Base-by-base conservation (phyloP, 2,113 vertebrate genomes). In the Thalassarche chlororhynchos region DNA sequence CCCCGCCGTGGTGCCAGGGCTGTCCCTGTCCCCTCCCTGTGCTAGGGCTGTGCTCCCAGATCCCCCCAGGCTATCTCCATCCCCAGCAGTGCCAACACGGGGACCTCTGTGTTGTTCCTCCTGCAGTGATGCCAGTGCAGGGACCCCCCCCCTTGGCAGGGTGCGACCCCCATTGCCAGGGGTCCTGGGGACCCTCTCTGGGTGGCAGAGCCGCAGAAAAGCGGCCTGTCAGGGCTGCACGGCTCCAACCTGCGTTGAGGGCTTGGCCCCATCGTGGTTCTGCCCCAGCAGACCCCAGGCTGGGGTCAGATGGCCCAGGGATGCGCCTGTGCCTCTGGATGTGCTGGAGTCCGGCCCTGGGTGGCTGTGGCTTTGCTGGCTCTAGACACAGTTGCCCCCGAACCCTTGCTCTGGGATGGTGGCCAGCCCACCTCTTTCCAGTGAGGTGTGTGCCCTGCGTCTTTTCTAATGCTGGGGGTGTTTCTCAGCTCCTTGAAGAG, bases 61-160 rank as follows among this genome's bases (percentile, higher is more conserved):
- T 3, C 18, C 18, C 38, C 13, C 20, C 5, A 2, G 17, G 28
- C 21, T 16, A 0, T 60, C 55, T 44, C 32, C 24, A 8, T 1
- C 42, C 23, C 87, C 44, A 17, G 80, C 84, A 36, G 46, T 44
- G 68, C 44, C 72, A 51, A 23, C 66, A 7, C 6, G 4, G 64
- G 20, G 24, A 5, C 4, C 17, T 17, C 8, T 2, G 38, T 54
- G 60, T 49, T 66, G 0, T n/a, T n/a, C 25, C 16, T 34, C 29
- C n/a, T n/a, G 12, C 61, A 15, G 20, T 1, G 79, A 58, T 36
- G 36, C 34, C 69, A 15, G 13, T 15, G 60, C 54, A 32, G 55
- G 80, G 40, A 26, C 19, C 18, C 42, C 23, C 24, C 25, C 10
- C 28, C 36, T 38, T 31, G 57, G 57, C n/a, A 47, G 26, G 46